Evolutionary conservation across 1,140 invertebrate species (phyloP), one percentile per base, ranked within the genome.

Genomic region (Stenopsyche tienmushanensis): DNA sequence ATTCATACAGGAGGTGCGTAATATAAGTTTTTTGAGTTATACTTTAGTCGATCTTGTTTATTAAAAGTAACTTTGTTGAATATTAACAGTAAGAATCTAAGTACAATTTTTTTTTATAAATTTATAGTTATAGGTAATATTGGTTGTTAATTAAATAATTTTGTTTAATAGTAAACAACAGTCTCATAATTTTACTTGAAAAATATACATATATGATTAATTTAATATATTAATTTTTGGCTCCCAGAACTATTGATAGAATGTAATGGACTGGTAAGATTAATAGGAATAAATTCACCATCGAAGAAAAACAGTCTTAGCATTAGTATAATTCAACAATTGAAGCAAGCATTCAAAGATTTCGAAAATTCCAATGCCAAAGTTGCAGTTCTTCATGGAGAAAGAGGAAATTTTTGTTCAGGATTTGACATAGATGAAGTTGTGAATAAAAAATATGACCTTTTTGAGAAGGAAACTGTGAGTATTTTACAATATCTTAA

Each of bases 321-420:
- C 74, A 78, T 77, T 42, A 75, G 74, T 7, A 91, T 90, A 15
- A 84, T 90, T 0, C 72, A 79, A 23, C 76, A 87, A 71, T 78
- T 96, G 5, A 81, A 83, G 21, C 79, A 85, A 53, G 91, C 92
- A 0, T 85, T 97, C 44, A 78, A 87, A 67, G 78, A 82, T 29
- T 96, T 96, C 80, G 92, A 96, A 70, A 83, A 86, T 59, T 90
- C 96, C 74, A 72, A 84, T 0, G 81, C 87, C 2, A 77, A 82
- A 66, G 87, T 90, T 8, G 90, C 88, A 15, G 85, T 97, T 9
- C 79, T 97, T 2, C 87, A 95, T 80, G 95, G 95, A 23, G 84
- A 88, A 74, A 92, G 93, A 44, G 94, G 94, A 3, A 91, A 88
- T 69, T 97, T 97, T 77, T 96, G 92, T 78, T 86, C 93, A 29